phyloP scores from a whole-genome alignment of 30 jellyfish, hydroid and myxozoan genomes.

The Aurelia sp. region DNA sequence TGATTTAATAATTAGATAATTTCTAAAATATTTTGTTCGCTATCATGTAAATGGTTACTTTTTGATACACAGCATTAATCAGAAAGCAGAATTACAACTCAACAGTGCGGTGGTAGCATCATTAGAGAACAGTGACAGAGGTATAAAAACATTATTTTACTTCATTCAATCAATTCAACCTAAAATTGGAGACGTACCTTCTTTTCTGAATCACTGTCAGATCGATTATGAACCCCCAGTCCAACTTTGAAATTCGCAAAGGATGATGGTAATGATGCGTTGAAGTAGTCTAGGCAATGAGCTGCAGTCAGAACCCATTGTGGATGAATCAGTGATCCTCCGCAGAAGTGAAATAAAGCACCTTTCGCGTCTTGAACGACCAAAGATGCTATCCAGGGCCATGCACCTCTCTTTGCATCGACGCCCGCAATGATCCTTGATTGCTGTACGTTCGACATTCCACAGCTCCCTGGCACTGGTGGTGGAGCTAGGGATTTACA shows the following conservation, averaged over 20 bases:
- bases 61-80: no score
- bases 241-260: neutral
- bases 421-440: conserved; percentile 54
- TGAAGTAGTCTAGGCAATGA: conserved; percentile 33
- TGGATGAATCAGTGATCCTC: conserved; percentile 61
- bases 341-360: conserved; percentile 45
- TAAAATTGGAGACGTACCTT: neutral
- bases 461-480: conserved; percentile 24
- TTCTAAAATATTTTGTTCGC: no score
- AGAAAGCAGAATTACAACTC: no score
- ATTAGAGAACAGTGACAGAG: no score
- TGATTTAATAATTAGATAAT: no score
- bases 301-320: conserved; percentile 67
- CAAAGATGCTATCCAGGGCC: conserved; percentile 79
- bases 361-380: neutral
- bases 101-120: no score
- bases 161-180: no score
- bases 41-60: no score
- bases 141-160: no score
- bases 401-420: conserved; percentile 62
- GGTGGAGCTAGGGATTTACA: neutral
- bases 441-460: conserved; percentile 30
- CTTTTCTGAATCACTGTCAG: conserved; percentile 1
- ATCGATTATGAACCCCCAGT: conserved; percentile 20
- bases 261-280: no score